phyloP scores from a whole-genome alignment of 2,113 vertebrate genomes.

The Spilogale gracilis region DNA sequence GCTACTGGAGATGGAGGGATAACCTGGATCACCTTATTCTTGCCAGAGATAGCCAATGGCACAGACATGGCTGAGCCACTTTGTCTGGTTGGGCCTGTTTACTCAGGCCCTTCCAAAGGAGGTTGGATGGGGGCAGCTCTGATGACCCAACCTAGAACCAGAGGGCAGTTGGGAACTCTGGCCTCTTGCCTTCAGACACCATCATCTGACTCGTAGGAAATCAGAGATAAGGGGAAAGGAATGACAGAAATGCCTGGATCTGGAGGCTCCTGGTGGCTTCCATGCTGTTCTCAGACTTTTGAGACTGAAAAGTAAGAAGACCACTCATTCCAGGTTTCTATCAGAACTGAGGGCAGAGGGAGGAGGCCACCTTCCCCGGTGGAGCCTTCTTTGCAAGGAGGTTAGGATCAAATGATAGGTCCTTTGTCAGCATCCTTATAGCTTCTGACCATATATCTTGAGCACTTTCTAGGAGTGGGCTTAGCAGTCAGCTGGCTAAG shows the following conservation, averaged over 20 bases:
- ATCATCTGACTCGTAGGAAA: neutral
- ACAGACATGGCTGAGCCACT: neutral
- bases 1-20: neutral
- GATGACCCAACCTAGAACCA: neutral
- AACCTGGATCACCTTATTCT: neutral
- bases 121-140: neutral
- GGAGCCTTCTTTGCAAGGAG: neutral
- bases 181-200: neutral
- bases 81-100: neutral
- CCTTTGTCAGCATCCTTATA: neutral
- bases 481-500: neutral
- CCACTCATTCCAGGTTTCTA: neutral
- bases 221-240: neutral
- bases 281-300: neutral
- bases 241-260: neutral
- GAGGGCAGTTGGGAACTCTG: neutral
- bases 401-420: neutral
- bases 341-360: neutral
- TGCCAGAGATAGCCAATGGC: neutral
- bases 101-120: neutral
- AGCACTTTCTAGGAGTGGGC: neutral
- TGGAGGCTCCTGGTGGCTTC: neutral
- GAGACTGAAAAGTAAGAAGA: neutral
- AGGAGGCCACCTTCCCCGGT: neutral
- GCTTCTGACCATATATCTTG: neutral